These are phyloP conservation scores for Zoanthus gigantus DNA, from an alignment of 92 coral and sea anemone genomes.

Conservation along the genomic window DNA sequence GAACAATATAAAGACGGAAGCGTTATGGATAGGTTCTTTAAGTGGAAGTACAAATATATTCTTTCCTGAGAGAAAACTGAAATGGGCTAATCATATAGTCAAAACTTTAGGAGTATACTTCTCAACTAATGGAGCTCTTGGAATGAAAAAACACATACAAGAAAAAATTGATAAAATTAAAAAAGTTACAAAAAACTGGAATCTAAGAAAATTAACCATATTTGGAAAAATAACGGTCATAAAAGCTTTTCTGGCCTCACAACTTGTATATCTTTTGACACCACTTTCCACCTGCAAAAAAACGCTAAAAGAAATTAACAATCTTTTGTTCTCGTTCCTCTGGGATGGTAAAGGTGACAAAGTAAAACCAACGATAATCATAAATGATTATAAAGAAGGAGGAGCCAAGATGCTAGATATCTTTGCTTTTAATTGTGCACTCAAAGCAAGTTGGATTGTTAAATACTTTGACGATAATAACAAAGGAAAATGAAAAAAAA, in stretches of 20 bases:
- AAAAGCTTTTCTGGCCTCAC: neutral
- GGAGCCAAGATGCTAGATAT: neutral
- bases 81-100: constrained; percentile 36
- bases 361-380: no score
- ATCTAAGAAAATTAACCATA: neutral
- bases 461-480: neutral
- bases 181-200: constrained; percentile 1
- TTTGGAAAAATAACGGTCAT: constrained; percentile 7
- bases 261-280: no score
- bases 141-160: constrained; percentile 3
- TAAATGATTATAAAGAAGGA: no score
- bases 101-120: constrained; percentile 45
- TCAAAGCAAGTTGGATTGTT: neutral
- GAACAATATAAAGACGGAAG: constrained; percentile 40
- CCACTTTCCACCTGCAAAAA: no score
- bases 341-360: no score
- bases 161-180: neutral
- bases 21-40: constrained; percentile 28
- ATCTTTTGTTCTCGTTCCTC: no score
- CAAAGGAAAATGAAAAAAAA: constrained; percentile 7
- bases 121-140: neutral
- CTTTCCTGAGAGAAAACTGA: constrained; percentile 12
- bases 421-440: neutral
- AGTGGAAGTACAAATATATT: neutral
- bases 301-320: no score